Conservation (phyloP, 2,797 vertebrate genomes). For the Ptychadena robeensis region DNA sequence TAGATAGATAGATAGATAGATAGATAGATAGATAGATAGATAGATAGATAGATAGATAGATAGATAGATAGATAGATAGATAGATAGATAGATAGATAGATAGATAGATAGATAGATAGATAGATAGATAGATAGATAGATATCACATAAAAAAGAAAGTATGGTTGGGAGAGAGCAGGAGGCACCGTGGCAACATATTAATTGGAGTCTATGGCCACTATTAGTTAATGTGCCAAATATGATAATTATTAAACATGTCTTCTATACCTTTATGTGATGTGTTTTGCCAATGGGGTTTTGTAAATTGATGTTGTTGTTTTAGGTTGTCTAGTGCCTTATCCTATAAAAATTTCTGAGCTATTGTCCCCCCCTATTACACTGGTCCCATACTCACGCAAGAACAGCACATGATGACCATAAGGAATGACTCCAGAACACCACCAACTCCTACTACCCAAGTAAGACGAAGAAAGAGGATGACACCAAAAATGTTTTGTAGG, state of each 20-base stretch:
- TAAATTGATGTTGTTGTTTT: not conserved
- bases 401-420: constrained; percentile 97
- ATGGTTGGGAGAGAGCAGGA: not conserved
- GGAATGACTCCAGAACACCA: constrained; percentile 92
- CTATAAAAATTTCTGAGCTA: not conserved
- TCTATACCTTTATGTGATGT: not conserved
- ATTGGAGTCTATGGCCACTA: not conserved
- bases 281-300: not conserved
- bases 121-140: no score
- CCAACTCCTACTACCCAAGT: constrained; percentile 97
- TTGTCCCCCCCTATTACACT: not conserved
- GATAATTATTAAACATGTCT: not conserved
- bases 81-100: no score
- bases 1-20: no score
- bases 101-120: no score
- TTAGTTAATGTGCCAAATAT: not conserved
- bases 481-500: constrained; percentile 97
- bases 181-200: not conserved
- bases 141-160: no score
- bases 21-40: no score
- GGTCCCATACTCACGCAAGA: constrained; percentile 85
- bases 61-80: no score
- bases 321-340: not conserved
- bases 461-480: constrained; percentile 96
- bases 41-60: no score